Evolutionary conservation across 2,888 invertebrate genomes (phyloP).

Genomic region (Coleophora deauratella): DNA sequence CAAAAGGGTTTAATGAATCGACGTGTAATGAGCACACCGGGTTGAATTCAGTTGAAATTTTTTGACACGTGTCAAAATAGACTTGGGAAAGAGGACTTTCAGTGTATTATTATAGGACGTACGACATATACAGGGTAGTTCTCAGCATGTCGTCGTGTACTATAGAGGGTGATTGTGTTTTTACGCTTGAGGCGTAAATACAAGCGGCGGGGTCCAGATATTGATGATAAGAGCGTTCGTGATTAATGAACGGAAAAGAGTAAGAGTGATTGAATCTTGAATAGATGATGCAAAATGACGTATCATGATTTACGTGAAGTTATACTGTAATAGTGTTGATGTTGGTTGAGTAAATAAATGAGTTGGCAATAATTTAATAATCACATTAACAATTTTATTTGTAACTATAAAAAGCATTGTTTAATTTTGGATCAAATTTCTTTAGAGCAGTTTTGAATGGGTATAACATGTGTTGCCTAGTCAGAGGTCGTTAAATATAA

Average conservation of each 20-base stretch:
- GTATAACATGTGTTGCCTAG: constrained; percentile 31
- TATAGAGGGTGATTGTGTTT: constrained; percentile 22
- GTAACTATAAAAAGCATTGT: too few relatives aligned
- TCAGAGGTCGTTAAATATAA: constrained; percentile 12
- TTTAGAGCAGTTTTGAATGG: neutral
- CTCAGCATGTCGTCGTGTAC: constrained; percentile 12
- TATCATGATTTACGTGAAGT: too few relatives aligned
- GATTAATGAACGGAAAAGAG: neutral
- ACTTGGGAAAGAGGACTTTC: constrained; percentile 7
- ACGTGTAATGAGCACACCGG: constrained; percentile 48
- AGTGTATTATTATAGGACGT: too few relatives aligned
- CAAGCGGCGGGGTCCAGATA: constrained; percentile 10
- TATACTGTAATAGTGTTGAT: too few relatives aligned
- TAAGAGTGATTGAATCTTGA: too few relatives aligned
- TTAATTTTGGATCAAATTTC: too few relatives aligned
- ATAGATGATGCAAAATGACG: too few relatives aligned
- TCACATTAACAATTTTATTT: too few relatives aligned
- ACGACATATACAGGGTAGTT: too few relatives aligned
- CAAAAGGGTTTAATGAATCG: constrained; percentile 40
- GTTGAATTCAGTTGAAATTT: constrained; percentile 30
- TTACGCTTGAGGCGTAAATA: constrained; percentile 35
- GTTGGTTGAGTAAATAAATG: too few relatives aligned
- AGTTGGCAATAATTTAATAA: too few relatives aligned
- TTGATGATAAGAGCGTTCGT: neutral
- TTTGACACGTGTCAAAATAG: constrained; percentile 30